phyloP scores from a whole-genome alignment of 2,113 vertebrate species.

The Paramormyrops kingsleyae region DNA sequence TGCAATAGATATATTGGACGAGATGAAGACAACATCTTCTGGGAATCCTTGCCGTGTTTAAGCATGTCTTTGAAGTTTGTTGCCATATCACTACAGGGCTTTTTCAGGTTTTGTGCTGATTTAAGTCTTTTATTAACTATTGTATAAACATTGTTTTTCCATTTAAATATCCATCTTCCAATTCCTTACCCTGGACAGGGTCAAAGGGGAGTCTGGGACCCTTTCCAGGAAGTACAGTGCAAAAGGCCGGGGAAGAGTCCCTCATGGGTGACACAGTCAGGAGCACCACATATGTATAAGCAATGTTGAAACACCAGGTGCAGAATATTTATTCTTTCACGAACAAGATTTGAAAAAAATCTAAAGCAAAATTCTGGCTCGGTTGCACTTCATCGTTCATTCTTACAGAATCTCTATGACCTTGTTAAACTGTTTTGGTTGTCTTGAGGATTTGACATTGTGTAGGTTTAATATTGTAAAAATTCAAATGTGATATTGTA shows the following conservation, averaged over 20 bases:
- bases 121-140: background rate
- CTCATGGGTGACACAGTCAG: background rate
- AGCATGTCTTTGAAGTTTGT: background rate
- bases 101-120: background rate
- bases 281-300: background rate
- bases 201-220: background rate
- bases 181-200: background rate
- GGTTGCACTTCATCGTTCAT: background rate
- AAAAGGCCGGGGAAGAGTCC: background rate
- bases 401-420: background rate
- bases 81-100: background rate
- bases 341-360: background rate
- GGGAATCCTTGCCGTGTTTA: background rate
- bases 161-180: background rate
- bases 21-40: background rate
- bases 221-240: background rate
- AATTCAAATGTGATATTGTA: background rate
- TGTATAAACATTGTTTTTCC: background rate
- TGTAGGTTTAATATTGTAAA: background rate
- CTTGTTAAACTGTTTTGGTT: background rate
- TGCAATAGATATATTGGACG: background rate
- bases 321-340: background rate
- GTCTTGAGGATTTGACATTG: background rate
- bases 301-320: background rate
- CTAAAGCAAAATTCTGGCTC: background rate